Percentiles rank a stretch among this genome's conserved stretches.
These are phyloP conservation scores for Emmelina monodactyla DNA, from an alignment of 2,888 invertebrate genomes.

Conservation along the genomic window DNA sequence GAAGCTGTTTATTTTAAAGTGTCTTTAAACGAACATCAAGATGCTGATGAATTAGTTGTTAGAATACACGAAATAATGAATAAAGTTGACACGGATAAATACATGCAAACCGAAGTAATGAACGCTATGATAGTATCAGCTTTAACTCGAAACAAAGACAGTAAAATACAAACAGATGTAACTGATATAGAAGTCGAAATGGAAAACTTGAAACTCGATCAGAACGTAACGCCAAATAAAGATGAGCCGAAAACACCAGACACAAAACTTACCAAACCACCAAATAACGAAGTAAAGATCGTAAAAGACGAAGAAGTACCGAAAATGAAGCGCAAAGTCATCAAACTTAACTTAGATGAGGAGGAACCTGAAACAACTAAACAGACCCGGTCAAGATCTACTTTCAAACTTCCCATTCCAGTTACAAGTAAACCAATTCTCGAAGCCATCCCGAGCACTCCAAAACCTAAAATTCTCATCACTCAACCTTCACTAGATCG, in stretches of 20 bases:
- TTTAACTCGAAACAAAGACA: slow-evolving; percentile 13
- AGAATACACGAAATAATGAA: slow-evolving; percentile 21
- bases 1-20: slow-evolving; percentile 39
- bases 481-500: too few relatives aligned
- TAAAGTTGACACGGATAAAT: slow-evolving; percentile 14
- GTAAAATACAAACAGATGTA: slow-evolving; percentile 6
- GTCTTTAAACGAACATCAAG: slow-evolving; percentile 20
- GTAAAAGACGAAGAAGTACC: slow-evolving; percentile 42
- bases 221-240: slow-evolving; percentile 24
- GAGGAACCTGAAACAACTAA: slow-evolving; percentile 22
- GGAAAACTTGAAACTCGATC: slow-evolving; percentile 27
- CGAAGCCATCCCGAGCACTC: slow-evolving; percentile 33
- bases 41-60: slow-evolving; percentile 33
- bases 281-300: slow-evolving; percentile 17
- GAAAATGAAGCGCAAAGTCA: slow-evolving; percentile 28
- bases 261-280: slow-evolving; percentile 21
- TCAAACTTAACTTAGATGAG: slow-evolving; percentile 37
- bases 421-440: slow-evolving; percentile 26
- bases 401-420: slow-evolving; percentile 44
- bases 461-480: too few relatives aligned
- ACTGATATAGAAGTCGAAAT: slow-evolving; percentile 25
- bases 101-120: slow-evolving; percentile 31
- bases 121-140: slow-evolving; percentile 26
- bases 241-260: slow-evolving; percentile 28
- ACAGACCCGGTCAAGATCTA: slow-evolving; percentile 14